Evolutionary conservation across 2,797 vertebrate species (phyloP).

Genomic region (Malacoraja senta): DNA sequence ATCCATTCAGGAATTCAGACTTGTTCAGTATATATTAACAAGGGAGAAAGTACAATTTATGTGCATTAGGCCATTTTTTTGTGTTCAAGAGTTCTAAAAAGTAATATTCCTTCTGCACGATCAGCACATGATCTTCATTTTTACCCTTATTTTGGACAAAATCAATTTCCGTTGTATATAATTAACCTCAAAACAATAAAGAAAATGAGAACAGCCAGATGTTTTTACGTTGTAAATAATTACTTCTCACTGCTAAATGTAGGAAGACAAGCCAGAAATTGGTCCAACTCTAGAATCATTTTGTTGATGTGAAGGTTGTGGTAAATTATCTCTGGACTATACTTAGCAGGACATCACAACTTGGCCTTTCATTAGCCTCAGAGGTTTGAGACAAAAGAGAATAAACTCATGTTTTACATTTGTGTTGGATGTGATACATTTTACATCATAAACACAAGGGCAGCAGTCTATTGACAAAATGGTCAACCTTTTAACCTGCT

Average conservation of each 20-base stretch:
- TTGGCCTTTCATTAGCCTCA: neutral
- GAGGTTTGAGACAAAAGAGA: neutral
- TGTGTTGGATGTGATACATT: neutral
- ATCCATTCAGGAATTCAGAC: neutral
- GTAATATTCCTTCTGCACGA: neutral
- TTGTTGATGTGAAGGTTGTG: neutral
- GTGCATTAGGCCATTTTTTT: neutral
- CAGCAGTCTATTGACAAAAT: neutral
- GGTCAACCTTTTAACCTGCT: neutral
- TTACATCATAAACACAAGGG: neutral
- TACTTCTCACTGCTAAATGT: neutral
- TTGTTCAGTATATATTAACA: neutral
- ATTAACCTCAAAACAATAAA: slow-evolving; percentile 6
- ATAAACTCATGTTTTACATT: neutral
- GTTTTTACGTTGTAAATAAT: neutral
- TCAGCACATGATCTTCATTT: neutral
- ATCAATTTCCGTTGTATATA: neutral
- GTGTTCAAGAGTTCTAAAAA: neutral
- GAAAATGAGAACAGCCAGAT: slow-evolving; percentile 16
- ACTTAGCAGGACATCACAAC: no score
- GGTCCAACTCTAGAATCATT: neutral
- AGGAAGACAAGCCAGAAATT: neutral
- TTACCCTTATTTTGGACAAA: neutral
- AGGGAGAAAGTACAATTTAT: neutral
- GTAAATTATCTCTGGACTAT: neutral